These are phyloP conservation scores for Scaptomyza parva DNA, from an alignment of 2,888 invertebrate genomes.

Conservation along the genomic window DNA sequence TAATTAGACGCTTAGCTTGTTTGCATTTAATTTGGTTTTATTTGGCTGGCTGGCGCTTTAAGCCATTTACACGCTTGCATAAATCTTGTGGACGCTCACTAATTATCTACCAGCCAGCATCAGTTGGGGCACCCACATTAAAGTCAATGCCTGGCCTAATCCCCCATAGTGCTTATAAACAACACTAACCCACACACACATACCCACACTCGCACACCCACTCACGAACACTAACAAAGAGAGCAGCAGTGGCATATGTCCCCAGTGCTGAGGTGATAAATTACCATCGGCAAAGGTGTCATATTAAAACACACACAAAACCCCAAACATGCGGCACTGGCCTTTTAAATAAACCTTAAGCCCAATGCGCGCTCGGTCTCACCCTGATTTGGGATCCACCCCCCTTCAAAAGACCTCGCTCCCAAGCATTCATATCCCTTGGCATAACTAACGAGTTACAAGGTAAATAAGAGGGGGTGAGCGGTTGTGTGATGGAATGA, in stretches of 20 bases:
- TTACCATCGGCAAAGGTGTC: conserved; percentile 80
- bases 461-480: conserved; percentile 54
- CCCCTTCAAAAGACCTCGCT: neutral
- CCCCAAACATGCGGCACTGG: conserved; percentile 76
- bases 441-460: conserved; percentile 77
- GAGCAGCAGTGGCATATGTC: conserved; percentile 56
- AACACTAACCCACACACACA: conserved; percentile 8
- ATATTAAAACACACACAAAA: conserved; percentile 77
- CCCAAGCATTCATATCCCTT: conserved; percentile 25
- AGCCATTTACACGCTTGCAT: conserved; percentile 76
- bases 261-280: conserved; percentile 76
- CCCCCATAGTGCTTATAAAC: conserved; percentile 70
- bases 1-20: conserved; percentile 73
- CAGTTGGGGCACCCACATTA: conserved; percentile 68
- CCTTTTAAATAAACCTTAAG: conserved; percentile 80
- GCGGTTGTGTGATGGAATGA: no score
- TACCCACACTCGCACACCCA: neutral
- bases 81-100: conserved; percentile 72
- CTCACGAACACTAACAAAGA: conserved; percentile 7
- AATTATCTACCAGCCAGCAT: conserved; percentile 75
- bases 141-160: conserved; percentile 63
- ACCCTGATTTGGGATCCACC: conserved; percentile 6
- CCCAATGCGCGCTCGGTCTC: conserved; percentile 17
- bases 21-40: conserved; percentile 71
- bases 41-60: conserved; percentile 66